Evolutionary conservation across 2,888 invertebrate genomes (phyloP), one percentile per base, ranked within the genome.

Genomic region (Dynastes maya): DNA sequence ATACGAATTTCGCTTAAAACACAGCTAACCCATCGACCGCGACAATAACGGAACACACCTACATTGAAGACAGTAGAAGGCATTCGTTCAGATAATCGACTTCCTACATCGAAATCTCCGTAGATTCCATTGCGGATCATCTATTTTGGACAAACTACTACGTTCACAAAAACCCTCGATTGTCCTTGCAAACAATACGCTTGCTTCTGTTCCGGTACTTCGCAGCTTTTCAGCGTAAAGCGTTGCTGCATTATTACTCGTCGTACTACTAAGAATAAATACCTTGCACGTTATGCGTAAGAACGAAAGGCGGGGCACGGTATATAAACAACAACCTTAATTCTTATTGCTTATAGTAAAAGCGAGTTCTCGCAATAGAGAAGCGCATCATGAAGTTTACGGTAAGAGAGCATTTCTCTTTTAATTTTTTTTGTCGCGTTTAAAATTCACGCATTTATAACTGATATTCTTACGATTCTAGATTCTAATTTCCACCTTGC

Each of bases 311-410:
- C 78, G 80, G 78, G 78, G 78, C 74, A 40, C 53, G 29, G 76
- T 80, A 80, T 80, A 80, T 80, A 80, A 80, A 75, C 68, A 78
- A 77, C 70, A 74, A 74, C 58, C 61, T 77, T 74, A 77, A 72
- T 63, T 70, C 65, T 76, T 70, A 76, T 74, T 78, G 74, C 75
- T 63, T 78, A 68, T 78, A 80, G 80, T 80, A 72, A 61, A 78
- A 76, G 71, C 71, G 78, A 78, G 76, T 80, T 78, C 80, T 78
- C 78, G 58, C 58, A 70, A 55, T 70, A 78, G 76, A 78, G 77
- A 58, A 79, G 79, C 78, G 80, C 76, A 83, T 79, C 82, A 85
- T 84, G 84, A 84, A 82, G 77, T 53, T 81, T 74, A 75, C 82
- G 83, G 85, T 85, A 82, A 85, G 84, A 67, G 40, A 16, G 11